These are phyloP conservation scores for Oscheius onirici DNA, from an alignment of 2,888 invertebrate genomes.

Conservation along the genomic window DNA sequence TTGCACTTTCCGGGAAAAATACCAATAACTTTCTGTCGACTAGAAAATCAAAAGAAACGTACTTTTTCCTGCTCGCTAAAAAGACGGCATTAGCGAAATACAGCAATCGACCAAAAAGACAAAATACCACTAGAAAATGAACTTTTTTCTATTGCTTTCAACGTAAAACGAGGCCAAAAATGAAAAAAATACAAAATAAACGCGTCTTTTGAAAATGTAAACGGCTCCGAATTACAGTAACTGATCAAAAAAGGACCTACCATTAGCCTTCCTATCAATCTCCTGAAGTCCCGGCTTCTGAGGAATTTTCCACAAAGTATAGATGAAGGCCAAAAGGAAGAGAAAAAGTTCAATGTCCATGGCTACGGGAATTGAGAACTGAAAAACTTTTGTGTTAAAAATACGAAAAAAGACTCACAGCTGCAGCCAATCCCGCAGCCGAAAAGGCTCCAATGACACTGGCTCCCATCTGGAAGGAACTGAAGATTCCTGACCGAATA, in stretches of 20 bases:
- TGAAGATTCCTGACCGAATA: slow-evolving; percentile 49
- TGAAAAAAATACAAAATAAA: not conserved
- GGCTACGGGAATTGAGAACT: slow-evolving; percentile 44
- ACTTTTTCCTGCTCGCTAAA: too few species aligned
- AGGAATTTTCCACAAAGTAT: slow-evolving; percentile 51
- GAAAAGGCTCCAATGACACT: slow-evolving; percentile 51
- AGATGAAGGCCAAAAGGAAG: slow-evolving; percentile 51
- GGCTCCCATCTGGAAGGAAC: slow-evolving; percentile 43
- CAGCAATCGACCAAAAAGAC: too few species aligned
- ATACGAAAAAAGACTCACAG: not conserved
- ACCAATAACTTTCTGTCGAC: too few species aligned
- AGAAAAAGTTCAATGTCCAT: slow-evolving; percentile 54
- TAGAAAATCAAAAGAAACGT: too few species aligned
- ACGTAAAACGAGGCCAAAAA: too few species aligned
- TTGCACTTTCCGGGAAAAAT: too few species aligned
- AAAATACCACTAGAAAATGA: too few species aligned
- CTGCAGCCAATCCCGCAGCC: slow-evolving; percentile 38
- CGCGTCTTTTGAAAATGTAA: not conserved
- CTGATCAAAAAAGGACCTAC: not conserved
- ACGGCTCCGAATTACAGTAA: not conserved
- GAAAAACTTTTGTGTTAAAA: not conserved
- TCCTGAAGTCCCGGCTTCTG: slow-evolving; percentile 39
- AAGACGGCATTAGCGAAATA: too few species aligned
- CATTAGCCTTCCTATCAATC: slow-evolving; percentile 28
- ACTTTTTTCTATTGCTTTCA: too few species aligned